phyloP scores from a whole-genome alignment of 2,797 vertebrate species.

The Pangasius macronema region DNA sequence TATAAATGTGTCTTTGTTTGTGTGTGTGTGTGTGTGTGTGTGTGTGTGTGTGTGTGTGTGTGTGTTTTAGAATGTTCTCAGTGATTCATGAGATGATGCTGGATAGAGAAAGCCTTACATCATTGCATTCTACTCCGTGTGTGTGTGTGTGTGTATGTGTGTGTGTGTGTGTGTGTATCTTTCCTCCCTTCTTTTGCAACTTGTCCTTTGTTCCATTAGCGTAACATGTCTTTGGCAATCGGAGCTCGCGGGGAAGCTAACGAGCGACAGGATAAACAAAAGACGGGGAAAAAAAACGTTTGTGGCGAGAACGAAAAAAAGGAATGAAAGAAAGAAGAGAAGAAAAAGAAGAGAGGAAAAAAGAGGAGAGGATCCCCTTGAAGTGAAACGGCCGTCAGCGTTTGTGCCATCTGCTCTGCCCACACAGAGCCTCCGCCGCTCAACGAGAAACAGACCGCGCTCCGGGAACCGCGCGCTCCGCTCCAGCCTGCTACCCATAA shows the following conservation, averaged over 20 bases:
- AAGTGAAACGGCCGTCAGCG: constrained; percentile 56
- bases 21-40: constrained; percentile 23
- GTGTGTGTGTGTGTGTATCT: constrained; percentile 36
- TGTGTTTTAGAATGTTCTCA: constrained; percentile 37
- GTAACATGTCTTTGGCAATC: constrained; percentile 53
- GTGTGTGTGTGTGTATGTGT: constrained; percentile 23
- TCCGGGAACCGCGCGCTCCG: constrained; percentile 46
- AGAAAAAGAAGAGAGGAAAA: constrained; percentile 27
- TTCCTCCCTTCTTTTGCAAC: constrained; percentile 42
- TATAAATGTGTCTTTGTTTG: background rate
- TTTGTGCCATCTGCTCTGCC: constrained; percentile 51
- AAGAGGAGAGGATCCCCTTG: constrained; percentile 47
- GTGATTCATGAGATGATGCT: constrained; percentile 58
- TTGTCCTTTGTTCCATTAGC: constrained; percentile 58
- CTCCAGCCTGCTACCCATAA: background rate
- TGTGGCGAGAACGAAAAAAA: constrained; percentile 26
- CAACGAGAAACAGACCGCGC: constrained; percentile 55
- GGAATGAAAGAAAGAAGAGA: constrained; percentile 35
- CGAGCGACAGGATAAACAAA: constrained; percentile 49
- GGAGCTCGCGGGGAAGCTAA: constrained; percentile 62
- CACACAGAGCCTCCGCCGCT: constrained; percentile 52
- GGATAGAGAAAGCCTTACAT: constrained; percentile 58
- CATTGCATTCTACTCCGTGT: constrained; percentile 40
- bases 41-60: constrained; percentile 23
- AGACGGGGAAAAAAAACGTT: constrained; percentile 35